Evolutionary conservation across 2,113 vertebrate genomes (phyloP), one percentile per base, ranked within the genome.

Genomic region (Anguilla rostrata): DNA sequence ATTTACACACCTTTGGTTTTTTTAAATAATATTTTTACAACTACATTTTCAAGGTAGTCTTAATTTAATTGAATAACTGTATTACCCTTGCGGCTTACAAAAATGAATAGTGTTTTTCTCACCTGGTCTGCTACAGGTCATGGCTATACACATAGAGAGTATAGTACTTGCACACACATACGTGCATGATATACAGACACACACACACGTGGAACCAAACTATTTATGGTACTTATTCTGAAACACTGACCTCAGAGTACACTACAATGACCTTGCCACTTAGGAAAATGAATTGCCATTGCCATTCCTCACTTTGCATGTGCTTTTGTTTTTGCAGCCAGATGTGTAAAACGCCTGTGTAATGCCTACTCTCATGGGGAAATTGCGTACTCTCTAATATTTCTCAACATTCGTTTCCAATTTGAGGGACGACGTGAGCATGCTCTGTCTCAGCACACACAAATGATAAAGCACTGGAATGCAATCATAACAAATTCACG

Each of bases 361-460:
- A 46, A 43, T 5, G 40, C 41, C 40, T 82, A 16, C 81, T n/a
- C 81, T 82, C 81, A 29, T n/a, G 22, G 81, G 40, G 81, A 43
- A 20, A 46, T 49, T 15, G 40, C 81, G n/a, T 43, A 41, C 81
- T 46, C 81, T 9, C 16, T n/a, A 82, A 82, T 82, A 43, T 46
- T 49, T 49, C 78, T 71, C 18, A 15, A 82, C 81, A 82, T 82
- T 82, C 22, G 81, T 7, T 82, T 82, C 16, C 81, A 82, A 82
- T 82, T 82, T 82, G 22, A 12, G 26, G 78, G 14, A 2, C 78
- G 5, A 29, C 29, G 8, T 18, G 39, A 79, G 34, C 78, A 5
- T 79, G 78, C 78, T 71, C 63, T 71, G 16, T 71, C 26, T 71
- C 63, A 5, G 20, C 63, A n/a, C 63, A n/a, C 63, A 26, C 26